phyloP scores from a whole-genome alignment of 2,888 invertebrate genomes.

The Blastobasis adustella region DNA sequence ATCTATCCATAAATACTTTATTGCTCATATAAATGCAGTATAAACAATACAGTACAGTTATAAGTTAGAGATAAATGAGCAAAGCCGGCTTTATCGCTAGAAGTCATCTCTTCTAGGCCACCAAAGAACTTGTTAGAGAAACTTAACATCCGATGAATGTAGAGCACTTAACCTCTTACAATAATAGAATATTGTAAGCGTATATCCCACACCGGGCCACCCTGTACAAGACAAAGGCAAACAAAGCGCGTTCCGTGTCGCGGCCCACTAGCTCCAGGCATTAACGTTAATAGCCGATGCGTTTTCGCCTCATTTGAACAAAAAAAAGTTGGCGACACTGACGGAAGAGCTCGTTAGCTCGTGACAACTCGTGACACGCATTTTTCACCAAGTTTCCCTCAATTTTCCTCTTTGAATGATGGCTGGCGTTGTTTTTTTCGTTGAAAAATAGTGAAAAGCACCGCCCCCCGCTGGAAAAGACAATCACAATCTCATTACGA shows the following conservation, averaged over 20 bases:
- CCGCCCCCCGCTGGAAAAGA: slow-evolving; percentile 32
- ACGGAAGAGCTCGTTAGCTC: slow-evolving; percentile 51
- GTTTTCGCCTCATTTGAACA: slow-evolving; percentile 45
- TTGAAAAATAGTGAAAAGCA: slow-evolving; percentile 14
- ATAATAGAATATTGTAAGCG: too few relatives aligned
- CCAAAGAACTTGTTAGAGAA: too few relatives aligned
- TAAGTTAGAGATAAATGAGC: too few relatives aligned
- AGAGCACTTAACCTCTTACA: neutral
- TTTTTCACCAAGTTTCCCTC: slow-evolving; percentile 25
- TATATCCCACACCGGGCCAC: too few relatives aligned
- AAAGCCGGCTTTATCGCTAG: too few relatives aligned
- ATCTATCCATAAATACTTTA: too few relatives aligned
- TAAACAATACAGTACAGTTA: too few relatives aligned
- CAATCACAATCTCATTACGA: slow-evolving; percentile 51
- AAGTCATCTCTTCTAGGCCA: too few relatives aligned
- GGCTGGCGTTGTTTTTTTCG: slow-evolving; percentile 24
- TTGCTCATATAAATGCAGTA: too few relatives aligned
- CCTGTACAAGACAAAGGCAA: too few relatives aligned
- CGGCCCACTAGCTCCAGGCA: slow-evolving; percentile 14
- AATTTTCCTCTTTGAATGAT: slow-evolving; percentile 23
- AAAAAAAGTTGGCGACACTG: slow-evolving; percentile 39
- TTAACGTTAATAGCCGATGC: slow-evolving; percentile 44
- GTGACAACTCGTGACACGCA: slow-evolving; percentile 23
- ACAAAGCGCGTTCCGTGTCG: neutral
- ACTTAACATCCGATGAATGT: neutral